phyloP scores from a whole-genome alignment of 2,113 vertebrate species.

The Eretmodus cyanostictus region DNA sequence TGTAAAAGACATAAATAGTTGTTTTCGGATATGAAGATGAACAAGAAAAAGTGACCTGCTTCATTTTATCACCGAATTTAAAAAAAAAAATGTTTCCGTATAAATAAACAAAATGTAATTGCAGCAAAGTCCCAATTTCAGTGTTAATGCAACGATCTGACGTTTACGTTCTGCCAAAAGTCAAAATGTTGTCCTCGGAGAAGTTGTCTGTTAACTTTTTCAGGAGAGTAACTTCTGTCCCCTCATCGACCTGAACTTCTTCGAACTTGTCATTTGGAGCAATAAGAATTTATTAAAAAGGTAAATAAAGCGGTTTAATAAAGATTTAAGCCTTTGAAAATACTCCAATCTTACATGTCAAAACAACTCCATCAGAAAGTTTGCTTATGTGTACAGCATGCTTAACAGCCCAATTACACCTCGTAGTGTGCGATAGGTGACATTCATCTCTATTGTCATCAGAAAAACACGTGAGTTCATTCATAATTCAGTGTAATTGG shows the following conservation, averaged over 20 bases:
- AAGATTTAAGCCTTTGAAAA: background rate
- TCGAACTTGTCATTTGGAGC: background rate
- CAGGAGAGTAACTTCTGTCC: background rate
- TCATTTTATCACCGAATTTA: background rate
- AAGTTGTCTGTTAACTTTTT: slow-evolving; percentile 49
- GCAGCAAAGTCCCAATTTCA: background rate
- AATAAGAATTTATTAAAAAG: background rate
- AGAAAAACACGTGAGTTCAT: slow-evolving; percentile 77
- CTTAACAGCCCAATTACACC: slow-evolving; percentile 41
- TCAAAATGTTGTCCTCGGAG: background rate
- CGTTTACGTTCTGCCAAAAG: background rate
- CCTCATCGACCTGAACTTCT: background rate
- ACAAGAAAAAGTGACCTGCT: background rate
- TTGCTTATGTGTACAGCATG: slow-evolving; percentile 1
- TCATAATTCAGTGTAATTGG: slow-evolving; percentile 77
- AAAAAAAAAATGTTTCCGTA: background rate
- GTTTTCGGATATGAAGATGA: background rate
- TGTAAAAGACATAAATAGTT: background rate
- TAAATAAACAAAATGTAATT: background rate
- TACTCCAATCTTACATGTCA: background rate
- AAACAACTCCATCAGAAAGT: background rate
- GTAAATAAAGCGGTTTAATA: background rate
- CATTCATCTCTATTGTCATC: slow-evolving; percentile 69
- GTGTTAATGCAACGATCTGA: background rate
- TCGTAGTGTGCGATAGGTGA: slow-evolving; percentile 44